phyloP scores from a whole-genome alignment of 2,113 vertebrate genomes.

The Damaliscus lunatus region DNA sequence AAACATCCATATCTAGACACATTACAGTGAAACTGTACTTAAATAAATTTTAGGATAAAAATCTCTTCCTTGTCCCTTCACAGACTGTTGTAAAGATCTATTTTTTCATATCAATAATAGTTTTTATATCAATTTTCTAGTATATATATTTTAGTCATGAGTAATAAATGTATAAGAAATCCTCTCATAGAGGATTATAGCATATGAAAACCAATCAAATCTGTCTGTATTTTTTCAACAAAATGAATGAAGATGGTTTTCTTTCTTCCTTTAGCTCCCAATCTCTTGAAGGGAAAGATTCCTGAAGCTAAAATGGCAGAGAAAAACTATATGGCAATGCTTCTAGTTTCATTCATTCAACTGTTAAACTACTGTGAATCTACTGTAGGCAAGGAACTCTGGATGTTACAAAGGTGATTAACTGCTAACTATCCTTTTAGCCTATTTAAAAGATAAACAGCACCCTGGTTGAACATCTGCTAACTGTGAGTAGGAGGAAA shows the following conservation, averaged over 20 bases:
- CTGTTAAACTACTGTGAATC: not conserved
- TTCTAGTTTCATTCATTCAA: not conserved
- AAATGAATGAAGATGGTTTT: not conserved
- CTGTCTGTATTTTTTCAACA: not conserved
- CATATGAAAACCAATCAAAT: not conserved
- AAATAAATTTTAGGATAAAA: slow-evolving; percentile 15
- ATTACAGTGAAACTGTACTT: not conserved
- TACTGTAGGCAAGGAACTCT: not conserved
- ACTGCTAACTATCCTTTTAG: not conserved
- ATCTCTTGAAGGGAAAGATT: not conserved
- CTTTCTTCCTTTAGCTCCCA: not conserved
- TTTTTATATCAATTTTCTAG: not conserved
- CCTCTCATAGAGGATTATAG: not conserved
- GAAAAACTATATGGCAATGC: not conserved
- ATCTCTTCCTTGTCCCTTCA: not conserved
- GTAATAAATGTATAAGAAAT: not conserved
- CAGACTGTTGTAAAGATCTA: not conserved
- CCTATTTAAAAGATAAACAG: not conserved
- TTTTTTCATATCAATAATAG: not conserved
- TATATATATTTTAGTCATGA: not conserved
- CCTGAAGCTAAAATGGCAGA: not conserved
- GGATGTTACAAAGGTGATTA: not conserved
- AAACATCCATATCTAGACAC: not conserved
- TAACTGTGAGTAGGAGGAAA: not conserved
- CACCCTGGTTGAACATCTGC: not conserved